Evolutionary conservation across 2,888 invertebrate species (phyloP), one percentile per base, ranked within the genome.

Genomic region (Caenorhabditis japonica): DNA sequence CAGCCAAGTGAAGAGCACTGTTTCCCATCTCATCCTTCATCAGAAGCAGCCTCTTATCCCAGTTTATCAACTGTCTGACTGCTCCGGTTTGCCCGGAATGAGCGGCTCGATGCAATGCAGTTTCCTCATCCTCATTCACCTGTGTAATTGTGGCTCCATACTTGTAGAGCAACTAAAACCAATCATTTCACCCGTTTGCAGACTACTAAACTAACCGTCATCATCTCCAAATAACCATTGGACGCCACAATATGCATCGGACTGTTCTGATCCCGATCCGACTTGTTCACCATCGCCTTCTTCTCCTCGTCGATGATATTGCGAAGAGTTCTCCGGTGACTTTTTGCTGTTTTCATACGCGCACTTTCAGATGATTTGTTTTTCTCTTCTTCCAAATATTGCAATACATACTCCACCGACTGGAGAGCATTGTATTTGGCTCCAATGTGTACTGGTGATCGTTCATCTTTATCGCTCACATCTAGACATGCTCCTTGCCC

Each of bases 51-150:
- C 75, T 56, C 19, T 60, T 71, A 38, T 82, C 80, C 80, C 80
- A 82, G 41, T 76, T 76, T 5, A 80, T 17, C 7, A 82, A 61
- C 46, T 77, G 77, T 8, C 69, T 39, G 0, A 82, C 80, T 49
- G 74, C 71, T 39, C 53, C 55, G 34, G 75, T 72, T 41, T 74
- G 43, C 15, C 90, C 90, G 76, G 81, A 80, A 69, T 85, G 83
- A n/a, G 89, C 88, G 23, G 89, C 89, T 43, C 89, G 79, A 83
- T 90, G 90, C 21, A 90, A 62, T 19, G 90, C 88, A 15, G 89
- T 89, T 70, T 89, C 87, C 76, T 89, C 89, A 53, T 89, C 89
- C 68, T 90, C 90, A 83, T 90, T 89, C 78, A 89, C 88, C 47
- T 83, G 85, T 72, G 88, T 88, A 47, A 89, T 82, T 39, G 86